Percentiles rank a stretch among this genome's conserved stretches.
Evolutionary conservation across 2,797 vertebrate genomes (phyloP).

Genomic region (Echiichthys vipera): DNA sequence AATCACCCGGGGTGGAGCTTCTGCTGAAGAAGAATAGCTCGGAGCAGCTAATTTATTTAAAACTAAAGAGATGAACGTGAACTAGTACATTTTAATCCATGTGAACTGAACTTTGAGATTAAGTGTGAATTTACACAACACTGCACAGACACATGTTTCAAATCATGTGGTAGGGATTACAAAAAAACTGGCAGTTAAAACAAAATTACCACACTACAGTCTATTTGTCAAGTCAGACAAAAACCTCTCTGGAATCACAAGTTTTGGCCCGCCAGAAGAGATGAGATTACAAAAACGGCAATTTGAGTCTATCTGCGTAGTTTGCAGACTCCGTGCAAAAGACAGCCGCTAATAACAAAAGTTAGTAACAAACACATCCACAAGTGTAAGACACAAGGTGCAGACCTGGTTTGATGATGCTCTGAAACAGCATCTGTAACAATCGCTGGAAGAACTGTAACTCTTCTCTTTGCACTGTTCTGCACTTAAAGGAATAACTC

Average conservation of each 20-base stretch:
- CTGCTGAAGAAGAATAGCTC: too few relatives aligned
- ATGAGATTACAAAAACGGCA: not conserved
- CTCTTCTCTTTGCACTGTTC: not conserved
- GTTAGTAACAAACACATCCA: too few relatives aligned
- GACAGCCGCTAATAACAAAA: not conserved
- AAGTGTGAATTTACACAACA: too few relatives aligned
- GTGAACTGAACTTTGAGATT: too few relatives aligned
- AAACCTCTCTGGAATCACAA: not conserved
- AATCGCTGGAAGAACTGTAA: not conserved
- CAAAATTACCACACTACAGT: not conserved
- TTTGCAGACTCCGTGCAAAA: slow-evolving; percentile 1
- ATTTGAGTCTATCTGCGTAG: slow-evolving; percentile 14
- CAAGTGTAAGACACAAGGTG: not conserved
- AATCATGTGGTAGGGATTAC: slow-evolving; percentile 16
- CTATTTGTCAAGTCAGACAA: not conserved
- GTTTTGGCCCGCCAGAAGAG: not conserved
- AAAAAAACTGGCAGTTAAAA: slow-evolving; percentile 9
- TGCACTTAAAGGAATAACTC: not conserved
- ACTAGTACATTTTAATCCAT: too few relatives aligned
- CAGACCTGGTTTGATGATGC: not conserved
- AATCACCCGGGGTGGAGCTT: too few relatives aligned
- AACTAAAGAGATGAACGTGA: too few relatives aligned
- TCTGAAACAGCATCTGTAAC: not conserved
- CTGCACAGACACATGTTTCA: slow-evolving; percentile 12
- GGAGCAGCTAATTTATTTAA: too few relatives aligned